Evolutionary conservation across 2,113 vertebrate species (phyloP), one percentile per base, ranked within the genome.

Genomic region (Larimichthys crocea): DNA sequence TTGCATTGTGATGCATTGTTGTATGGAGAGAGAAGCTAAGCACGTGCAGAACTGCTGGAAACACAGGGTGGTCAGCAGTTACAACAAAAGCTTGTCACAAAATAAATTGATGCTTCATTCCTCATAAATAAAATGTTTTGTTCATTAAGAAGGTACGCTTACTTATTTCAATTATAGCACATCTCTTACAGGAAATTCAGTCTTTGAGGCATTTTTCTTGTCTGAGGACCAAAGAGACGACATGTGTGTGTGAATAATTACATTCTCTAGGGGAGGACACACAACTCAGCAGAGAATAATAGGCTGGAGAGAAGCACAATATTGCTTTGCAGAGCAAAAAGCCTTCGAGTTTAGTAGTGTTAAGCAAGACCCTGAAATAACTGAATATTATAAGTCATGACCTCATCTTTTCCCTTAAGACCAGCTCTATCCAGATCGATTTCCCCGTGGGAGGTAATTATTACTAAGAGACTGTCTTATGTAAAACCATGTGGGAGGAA

Each of bases 391-490:
- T 66, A 84, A 89, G 68, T 53, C 52, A 82, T 62, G 62, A 81
- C 74, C 82, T 88, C 55, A 83, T 78, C 50, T 76, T 79, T 83
- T 85, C 81, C 74, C 66, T 70, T 76, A 76, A 68, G 55, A 85
- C 20, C 29, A 62, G 49, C 44, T 9, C 35, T 71, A 46, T 62
- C 81, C 35, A 85, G 66, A 85, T 83, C 11, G 0, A 57, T 80
- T 67, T 80, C 82, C 80, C 77, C 22, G 76, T 79, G 71, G 88
- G 91, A 85, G 85, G 76, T 75, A 71, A 81, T 75, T 90, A 83
- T 89, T 84, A 91, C 79, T 88, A 86, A 89, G 64, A 89, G 79
- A 86, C 16, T 68, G 42, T 60, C 56, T 79, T 85, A 86, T 55
- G 35, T 70, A 49, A 76, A 82, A 84, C 16, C 29, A 56, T 26